A percentile compares a stretch with the other conserved stretches of the same genome.
Conservation (phyloP, 1,140 invertebrate genomes). For the Sipha flava region DNA sequence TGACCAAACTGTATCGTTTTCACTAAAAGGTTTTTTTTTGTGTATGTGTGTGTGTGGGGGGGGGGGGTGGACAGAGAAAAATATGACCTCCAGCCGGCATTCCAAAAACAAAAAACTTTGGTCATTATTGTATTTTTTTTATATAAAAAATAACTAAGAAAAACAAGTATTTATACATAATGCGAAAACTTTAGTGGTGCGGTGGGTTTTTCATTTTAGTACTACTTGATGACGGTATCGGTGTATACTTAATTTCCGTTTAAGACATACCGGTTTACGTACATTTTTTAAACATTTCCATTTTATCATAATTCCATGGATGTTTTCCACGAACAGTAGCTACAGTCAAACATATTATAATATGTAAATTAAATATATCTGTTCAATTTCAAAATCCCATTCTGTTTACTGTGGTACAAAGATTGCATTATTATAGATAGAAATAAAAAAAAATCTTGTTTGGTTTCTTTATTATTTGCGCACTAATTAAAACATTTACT, state of each 20-base stretch:
- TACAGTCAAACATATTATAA: background rate
- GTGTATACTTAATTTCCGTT: background rate
- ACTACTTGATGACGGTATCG: background rate
- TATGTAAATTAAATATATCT: background rate
- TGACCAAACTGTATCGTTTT: background rate
- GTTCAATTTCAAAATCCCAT: background rate
- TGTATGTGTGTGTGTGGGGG: background rate
- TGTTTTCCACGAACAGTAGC: background rate
- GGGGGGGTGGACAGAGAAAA: background rate
- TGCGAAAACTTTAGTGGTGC: background rate
- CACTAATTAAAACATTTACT: background rate
- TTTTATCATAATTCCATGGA: background rate
- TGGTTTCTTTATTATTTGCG: background rate
- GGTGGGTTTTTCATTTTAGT: background rate
- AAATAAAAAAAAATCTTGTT: background rate
- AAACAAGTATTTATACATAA: conserved; percentile 6
- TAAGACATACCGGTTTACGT: background rate
- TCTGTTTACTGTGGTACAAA: background rate
- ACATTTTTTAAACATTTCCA: background rate
- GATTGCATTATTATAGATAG: background rate
- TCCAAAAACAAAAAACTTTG: conserved; percentile 1
- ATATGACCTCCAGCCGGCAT: background rate
- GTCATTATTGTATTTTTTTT: conserved; percentile 7
- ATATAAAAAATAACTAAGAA: background rate
- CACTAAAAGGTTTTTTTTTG: background rate